phyloP scores from a whole-genome alignment of 2,797 vertebrate species.

The Macrochelys suwanniensis region DNA sequence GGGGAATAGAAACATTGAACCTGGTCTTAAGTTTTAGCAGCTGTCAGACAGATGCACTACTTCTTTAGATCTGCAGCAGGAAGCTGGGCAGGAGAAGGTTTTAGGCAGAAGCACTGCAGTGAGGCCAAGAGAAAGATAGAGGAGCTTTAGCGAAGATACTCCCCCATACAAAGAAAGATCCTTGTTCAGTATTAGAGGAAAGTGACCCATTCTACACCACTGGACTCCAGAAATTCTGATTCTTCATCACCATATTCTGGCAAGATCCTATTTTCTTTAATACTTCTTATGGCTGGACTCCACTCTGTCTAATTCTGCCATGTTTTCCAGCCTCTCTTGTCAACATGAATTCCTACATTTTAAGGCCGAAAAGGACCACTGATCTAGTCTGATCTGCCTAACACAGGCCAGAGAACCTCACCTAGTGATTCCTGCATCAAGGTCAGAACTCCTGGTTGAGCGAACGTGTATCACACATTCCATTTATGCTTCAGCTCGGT shows the following conservation, averaged over 20 bases:
- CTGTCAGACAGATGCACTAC: background rate
- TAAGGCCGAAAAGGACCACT: background rate
- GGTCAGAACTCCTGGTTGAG: background rate
- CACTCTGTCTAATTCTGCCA: background rate
- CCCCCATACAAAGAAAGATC: background rate
- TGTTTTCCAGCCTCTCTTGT: background rate
- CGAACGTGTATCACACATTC: background rate
- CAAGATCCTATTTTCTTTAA: background rate
- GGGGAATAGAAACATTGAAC: accelerated
- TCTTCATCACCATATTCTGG: accelerated
- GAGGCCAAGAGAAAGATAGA: too few relatives aligned
- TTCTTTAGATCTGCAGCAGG: background rate
- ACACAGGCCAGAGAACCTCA: background rate
- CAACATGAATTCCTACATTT: accelerated
- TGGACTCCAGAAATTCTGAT: accelerated
- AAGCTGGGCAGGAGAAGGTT: background rate
- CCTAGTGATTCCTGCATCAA: background rate
- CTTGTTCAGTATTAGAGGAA: background rate
- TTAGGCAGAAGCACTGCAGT: background rate
- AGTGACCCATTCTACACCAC: accelerated
- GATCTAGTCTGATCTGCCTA: background rate
- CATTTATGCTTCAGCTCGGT: too few relatives aligned
- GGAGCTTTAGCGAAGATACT: background rate
- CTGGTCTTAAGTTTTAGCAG: background rate
- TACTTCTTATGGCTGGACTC: background rate